A percentile compares a stretch with the other conserved stretches of the same genome.
phyloP scores from a whole-genome alignment of 2,113 vertebrate species.

The Macaca fascicularis region DNA sequence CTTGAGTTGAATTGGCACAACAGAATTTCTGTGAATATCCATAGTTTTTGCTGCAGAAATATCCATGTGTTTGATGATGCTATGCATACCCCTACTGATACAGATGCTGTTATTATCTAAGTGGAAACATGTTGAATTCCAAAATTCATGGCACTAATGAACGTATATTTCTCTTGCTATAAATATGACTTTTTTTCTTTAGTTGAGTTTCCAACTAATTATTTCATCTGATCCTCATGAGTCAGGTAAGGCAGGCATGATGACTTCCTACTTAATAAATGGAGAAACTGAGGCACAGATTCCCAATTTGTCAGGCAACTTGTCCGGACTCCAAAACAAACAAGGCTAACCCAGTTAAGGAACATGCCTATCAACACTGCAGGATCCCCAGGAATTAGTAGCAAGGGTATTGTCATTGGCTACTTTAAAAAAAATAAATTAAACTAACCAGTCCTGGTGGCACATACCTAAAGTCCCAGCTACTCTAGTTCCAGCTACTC shows the following conservation, averaged over 20 bases:
- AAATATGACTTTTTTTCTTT: not conserved
- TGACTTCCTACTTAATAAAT: not conserved
- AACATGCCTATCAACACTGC: rapidly evolving
- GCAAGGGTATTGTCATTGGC: not conserved
- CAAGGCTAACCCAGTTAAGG: not conserved
- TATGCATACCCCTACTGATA: not conserved
- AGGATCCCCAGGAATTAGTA: no score
- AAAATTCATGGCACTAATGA: not conserved
- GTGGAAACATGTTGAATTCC: not conserved
- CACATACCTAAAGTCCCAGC: no score
- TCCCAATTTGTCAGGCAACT: not conserved
- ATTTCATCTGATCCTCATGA: not conserved
- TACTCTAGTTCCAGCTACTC: no score
- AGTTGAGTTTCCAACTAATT: not conserved
- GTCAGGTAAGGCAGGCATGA: not conserved
- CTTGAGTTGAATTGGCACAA: not conserved
- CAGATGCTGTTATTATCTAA: not conserved
- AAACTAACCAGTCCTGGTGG: no score
- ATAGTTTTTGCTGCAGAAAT: not conserved
- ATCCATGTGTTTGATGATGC: not conserved
- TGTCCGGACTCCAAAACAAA: no score
- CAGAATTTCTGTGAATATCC: not conserved
- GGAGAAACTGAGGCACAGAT: not conserved
- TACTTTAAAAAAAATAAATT: not conserved
- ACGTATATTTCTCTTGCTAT: not conserved